Evolutionary conservation across 1,140 invertebrate species (phyloP).

Genomic region (Bactericera cockerelli): DNA sequence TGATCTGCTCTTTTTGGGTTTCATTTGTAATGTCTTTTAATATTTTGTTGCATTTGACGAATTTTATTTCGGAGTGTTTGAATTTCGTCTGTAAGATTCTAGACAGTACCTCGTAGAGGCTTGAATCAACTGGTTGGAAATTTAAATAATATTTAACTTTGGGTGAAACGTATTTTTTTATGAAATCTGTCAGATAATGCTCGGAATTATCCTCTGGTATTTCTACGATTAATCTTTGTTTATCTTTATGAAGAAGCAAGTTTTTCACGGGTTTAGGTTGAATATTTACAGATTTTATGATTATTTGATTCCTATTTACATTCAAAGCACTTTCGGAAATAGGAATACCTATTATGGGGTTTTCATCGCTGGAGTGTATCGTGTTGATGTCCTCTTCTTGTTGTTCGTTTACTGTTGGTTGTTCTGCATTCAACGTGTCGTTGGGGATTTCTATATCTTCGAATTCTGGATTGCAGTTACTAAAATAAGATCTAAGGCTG

Average conservation of each 20-base stretch:
- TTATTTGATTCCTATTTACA: background rate
- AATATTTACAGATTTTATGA: too few relatives aligned
- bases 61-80: background rate
- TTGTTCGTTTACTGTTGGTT: too few relatives aligned
- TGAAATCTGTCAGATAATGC: background rate
- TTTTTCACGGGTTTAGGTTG: too few relatives aligned
- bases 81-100: background rate
- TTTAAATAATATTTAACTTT: background rate
- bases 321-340: background rate
- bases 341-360: background rate
- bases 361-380: constrained; percentile 19
- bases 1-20: background rate
- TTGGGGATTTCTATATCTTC: too few relatives aligned
- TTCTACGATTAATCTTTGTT: background rate
- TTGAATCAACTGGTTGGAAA: background rate
- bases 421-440: too few relatives aligned
- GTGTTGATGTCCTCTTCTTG: constrained; percentile 20
- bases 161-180: background rate
- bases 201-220: background rate
- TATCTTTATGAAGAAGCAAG: background rate
- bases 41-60: background rate
- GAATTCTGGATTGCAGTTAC: too few relatives aligned
- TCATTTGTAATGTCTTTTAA: background rate
- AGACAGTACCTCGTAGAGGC: background rate
- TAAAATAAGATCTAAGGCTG: too few relatives aligned